These are phyloP conservation scores for Scomber colias DNA, from an alignment of 2,113 vertebrate genomes.

Conservation along the genomic window DNA sequence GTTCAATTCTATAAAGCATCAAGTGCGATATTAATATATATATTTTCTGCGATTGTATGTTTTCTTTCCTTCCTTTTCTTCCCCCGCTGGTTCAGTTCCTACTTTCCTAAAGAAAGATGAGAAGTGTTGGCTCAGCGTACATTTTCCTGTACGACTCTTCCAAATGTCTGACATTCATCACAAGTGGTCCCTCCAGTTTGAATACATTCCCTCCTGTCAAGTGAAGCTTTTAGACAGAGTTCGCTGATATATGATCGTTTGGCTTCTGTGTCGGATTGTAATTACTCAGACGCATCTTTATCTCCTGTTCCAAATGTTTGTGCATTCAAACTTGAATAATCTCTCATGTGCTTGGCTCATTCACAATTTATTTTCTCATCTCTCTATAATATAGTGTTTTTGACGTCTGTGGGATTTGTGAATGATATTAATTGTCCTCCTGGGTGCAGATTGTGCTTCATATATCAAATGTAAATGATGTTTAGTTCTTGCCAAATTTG, in stretches of 20 bases:
- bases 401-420: slow-evolving; percentile 27
- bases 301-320: slow-evolving; percentile 1
- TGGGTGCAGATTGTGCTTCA: slow-evolving; percentile 17
- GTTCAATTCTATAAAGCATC: slow-evolving; percentile 38
- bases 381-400: slow-evolving; percentile 27
- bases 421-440: slow-evolving; percentile 27
- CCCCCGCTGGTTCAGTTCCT: background rate
- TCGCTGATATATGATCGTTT: slow-evolving; percentile 39
- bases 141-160: slow-evolving; percentile 18
- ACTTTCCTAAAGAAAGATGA: slow-evolving; percentile 13
- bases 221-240: slow-evolving; percentile 14
- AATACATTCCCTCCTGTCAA: slow-evolving; percentile 23
- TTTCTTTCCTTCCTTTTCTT: background rate
- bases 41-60: background rate
- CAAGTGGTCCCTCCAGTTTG: background rate
- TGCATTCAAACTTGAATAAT: background rate
- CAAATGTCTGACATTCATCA: slow-evolving; percentile 22
- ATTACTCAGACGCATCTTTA: slow-evolving; percentile 31
- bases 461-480: slow-evolving; percentile 8
- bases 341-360: background rate
- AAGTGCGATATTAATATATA: slow-evolving; percentile 28
- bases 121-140: background rate
- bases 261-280: slow-evolving; percentile 26
- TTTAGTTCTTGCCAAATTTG: slow-evolving; percentile 18
- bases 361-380: slow-evolving; percentile 6